phyloP scores from a whole-genome alignment of 2,888 invertebrate genomes.

The Flexamia atlantica region DNA sequence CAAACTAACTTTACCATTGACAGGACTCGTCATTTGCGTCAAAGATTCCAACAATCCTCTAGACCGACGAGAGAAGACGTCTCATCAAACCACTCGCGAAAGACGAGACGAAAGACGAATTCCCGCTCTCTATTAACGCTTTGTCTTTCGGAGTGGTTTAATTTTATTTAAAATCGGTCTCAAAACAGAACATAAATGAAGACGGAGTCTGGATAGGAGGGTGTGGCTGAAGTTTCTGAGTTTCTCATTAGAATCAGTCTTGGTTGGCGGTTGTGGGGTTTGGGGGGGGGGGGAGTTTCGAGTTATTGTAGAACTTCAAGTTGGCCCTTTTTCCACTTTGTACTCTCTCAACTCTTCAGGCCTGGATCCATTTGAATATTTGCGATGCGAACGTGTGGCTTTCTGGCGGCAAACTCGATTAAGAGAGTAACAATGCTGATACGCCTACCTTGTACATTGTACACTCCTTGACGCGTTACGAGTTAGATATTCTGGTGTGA shows the following conservation, averaged over 20 bases:
- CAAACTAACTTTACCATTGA: too few species aligned
- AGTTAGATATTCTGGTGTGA: neutral
- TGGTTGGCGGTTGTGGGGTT: slow-evolving; percentile 7
- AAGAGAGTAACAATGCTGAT: slow-evolving; percentile 37
- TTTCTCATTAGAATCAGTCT: slow-evolving; percentile 58
- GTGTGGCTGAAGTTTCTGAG: slow-evolving; percentile 1
- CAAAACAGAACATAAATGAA: slow-evolving; percentile 54
- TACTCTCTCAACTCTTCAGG: slow-evolving; percentile 52
- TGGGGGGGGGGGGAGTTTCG: slow-evolving; percentile 14
- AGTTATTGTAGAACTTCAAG: slow-evolving; percentile 53
- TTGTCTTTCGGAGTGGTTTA: slow-evolving; percentile 56
- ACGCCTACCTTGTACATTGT: neutral
- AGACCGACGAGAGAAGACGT: neutral
- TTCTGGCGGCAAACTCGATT: slow-evolving; percentile 44
- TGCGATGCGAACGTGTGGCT: slow-evolving; percentile 11
- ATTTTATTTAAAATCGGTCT: slow-evolving; percentile 59
- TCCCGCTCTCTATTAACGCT: slow-evolving; percentile 45
- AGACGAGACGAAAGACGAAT: too few species aligned
- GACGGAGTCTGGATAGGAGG: slow-evolving; percentile 50
- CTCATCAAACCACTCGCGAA: neutral
- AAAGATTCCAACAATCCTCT: neutral
- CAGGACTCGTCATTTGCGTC: neutral
- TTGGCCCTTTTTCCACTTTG: slow-evolving; percentile 57
- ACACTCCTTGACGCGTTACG: neutral
- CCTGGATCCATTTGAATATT: slow-evolving; percentile 62